Percentiles rank a stretch among this genome's conserved stretches.
Conservation (phyloP, 2,113 vertebrate genomes). For the Sardina pilchardus region DNA sequence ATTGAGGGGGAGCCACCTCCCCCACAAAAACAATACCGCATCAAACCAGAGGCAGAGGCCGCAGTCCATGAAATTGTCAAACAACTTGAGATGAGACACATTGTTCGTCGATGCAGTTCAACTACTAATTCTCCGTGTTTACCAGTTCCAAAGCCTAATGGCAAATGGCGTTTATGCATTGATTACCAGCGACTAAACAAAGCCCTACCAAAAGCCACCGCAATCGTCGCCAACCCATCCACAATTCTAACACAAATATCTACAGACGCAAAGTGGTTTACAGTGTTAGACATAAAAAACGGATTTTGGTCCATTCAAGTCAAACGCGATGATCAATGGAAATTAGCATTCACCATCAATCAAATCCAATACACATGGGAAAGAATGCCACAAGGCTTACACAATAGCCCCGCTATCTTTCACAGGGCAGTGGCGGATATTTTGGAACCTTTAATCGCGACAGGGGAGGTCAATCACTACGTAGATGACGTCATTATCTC, state of each 20-base stretch:
- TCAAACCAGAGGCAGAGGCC: slow-evolving; percentile 22
- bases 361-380: too few relatives aligned
- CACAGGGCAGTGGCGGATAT: neutral
- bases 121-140: too few relatives aligned
- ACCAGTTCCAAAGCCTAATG: too few relatives aligned
- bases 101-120: too few relatives aligned
- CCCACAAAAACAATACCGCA: slow-evolving; percentile 24
- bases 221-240: too few relatives aligned
- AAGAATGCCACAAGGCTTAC: too few relatives aligned
- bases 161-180: too few relatives aligned
- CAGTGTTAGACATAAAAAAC: slow-evolving; percentile 7
- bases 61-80: neutral
- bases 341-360: slow-evolving; percentile 8
- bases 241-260: too few relatives aligned
- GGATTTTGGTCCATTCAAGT: slow-evolving; percentile 15
- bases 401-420: neutral
- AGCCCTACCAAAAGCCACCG: too few relatives aligned
- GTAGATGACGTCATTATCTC: slow-evolving; percentile 13
- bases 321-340: slow-evolving; percentile 1
- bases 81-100: too few relatives aligned
- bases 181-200: too few relatives aligned
- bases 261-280: slow-evolving; percentile 11
- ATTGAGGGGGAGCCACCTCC: slow-evolving; percentile 25
- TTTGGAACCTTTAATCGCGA: neutral
- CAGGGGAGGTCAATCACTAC: neutral